Evolutionary conservation across 2,888 invertebrate species (phyloP).

Genomic region (Melinopterus prodromus): DNA sequence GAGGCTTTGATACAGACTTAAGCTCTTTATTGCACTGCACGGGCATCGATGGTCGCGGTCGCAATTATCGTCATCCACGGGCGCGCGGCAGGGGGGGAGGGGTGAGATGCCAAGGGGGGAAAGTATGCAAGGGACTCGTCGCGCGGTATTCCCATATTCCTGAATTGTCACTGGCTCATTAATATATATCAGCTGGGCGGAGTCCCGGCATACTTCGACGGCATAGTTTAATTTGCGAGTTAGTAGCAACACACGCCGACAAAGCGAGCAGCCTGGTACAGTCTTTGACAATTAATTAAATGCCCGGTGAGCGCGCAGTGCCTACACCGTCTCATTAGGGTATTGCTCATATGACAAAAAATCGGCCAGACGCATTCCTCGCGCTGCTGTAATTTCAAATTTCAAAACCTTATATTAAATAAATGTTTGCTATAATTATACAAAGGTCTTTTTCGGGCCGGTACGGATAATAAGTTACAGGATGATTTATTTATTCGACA

Average conservation of each 20-base stretch:
- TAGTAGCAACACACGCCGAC: conserved; percentile 55
- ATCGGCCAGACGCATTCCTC: background rate
- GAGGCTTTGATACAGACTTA: no score
- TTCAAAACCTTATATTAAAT: background rate
- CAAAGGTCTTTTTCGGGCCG: background rate
- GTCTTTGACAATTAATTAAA: conserved; percentile 55
- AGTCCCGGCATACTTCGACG: conserved; percentile 57
- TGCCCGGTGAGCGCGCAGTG: conserved; percentile 17
- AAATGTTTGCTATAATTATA: conserved; percentile 4
- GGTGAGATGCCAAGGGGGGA: conserved; percentile 14
- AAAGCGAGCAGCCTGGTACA: conserved; percentile 54
- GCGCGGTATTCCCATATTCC: conserved; percentile 48
- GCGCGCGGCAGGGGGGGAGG: background rate
- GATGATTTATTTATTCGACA: background rate
- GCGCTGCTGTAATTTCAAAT: background rate
- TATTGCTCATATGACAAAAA: conserved; percentile 15
- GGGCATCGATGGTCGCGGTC: no score
- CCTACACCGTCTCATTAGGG: conserved; percentile 37
- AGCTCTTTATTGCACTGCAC: no score
- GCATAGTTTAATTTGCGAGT: conserved; percentile 60
- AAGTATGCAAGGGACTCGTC: conserved; percentile 18
- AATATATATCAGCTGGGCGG: conserved; percentile 55
- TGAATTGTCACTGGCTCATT: conserved; percentile 60
- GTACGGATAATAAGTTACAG: background rate
- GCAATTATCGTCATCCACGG: no score